Evolutionary conservation across 2,797 vertebrate species (phyloP).

Genomic region (Bovichtus diacanthus): DNA sequence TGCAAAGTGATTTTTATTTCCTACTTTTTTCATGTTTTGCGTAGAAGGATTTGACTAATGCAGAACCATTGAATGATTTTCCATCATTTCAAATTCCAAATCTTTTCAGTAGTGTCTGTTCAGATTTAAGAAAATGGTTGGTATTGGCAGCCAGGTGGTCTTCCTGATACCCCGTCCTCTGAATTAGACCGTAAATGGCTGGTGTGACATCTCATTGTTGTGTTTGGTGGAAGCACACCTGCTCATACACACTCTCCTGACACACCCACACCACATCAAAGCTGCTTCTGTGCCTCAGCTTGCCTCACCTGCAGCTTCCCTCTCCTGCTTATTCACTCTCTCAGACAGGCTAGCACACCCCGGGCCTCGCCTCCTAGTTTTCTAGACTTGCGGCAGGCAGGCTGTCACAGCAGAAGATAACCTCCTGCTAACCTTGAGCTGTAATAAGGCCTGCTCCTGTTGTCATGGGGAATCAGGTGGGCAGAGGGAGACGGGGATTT

Average conservation of each 20-base stretch:
- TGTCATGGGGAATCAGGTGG: slow-evolving; percentile 72
- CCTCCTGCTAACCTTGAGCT: slow-evolving; percentile 82
- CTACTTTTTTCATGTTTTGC: neutral
- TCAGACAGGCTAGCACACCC: slow-evolving; percentile 4
- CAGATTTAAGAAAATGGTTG: neutral
- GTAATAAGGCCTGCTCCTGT: slow-evolving; percentile 67
- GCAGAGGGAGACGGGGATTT: slow-evolving; percentile 38
- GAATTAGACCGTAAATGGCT: neutral
- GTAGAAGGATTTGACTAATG: neutral
- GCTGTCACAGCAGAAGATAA: slow-evolving; percentile 73
- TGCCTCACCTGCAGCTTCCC: slow-evolving; percentile 5
- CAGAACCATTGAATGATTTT: neutral
- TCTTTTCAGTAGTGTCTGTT: neutral
- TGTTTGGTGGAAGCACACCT: slow-evolving; percentile 3
- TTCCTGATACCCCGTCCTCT: neutral
- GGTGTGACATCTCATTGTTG: neutral
- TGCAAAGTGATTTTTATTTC: neutral
- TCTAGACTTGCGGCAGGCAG: slow-evolving; percentile 47
- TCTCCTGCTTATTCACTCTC: slow-evolving; percentile 28
- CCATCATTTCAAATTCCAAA: neutral
- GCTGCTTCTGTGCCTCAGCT: slow-evolving; percentile 11
- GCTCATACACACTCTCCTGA: neutral
- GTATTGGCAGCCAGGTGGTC: neutral
- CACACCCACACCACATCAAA: slow-evolving; percentile 34
- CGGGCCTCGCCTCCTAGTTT: slow-evolving; percentile 5